phyloP scores from a whole-genome alignment of 2,888 invertebrate species.

The Xestia ashworthii region DNA sequence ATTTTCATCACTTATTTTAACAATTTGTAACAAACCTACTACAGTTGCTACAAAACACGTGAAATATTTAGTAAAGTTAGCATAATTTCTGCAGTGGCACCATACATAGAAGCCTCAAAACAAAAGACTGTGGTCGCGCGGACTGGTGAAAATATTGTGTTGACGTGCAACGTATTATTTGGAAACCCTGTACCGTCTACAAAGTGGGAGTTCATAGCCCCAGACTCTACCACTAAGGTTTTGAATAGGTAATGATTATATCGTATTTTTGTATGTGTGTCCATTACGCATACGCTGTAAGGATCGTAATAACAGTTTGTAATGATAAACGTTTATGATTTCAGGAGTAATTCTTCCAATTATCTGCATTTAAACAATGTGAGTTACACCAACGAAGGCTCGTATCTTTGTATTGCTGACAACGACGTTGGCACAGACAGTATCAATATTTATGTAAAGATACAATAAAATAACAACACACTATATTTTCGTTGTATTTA shows the following conservation, averaged over 20 bases:
- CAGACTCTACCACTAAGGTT: conserved; percentile 67
- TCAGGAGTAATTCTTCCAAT: conserved; percentile 66
- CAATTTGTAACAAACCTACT: background rate
- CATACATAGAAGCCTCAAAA: conserved; percentile 77
- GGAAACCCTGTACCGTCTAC: conserved; percentile 79
- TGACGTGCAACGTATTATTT: conserved; percentile 75
- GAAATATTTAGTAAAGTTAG: background rate
- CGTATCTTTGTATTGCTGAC: conserved; percentile 78
- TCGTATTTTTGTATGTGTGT: background rate
- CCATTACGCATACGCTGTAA: background rate
- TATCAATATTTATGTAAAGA: conserved; percentile 72
- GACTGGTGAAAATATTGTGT: conserved; percentile 66
- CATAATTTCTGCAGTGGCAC: conserved; percentile 75
- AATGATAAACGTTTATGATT: conserved; percentile 17
- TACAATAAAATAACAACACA: conserved; percentile 55
- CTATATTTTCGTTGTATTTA: background rate
- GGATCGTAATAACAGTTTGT: background rate
- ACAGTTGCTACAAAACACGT: background rate
- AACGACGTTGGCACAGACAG: conserved; percentile 76
- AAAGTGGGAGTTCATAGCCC: conserved; percentile 78
- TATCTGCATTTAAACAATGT: conserved; percentile 70
- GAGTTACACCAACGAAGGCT: conserved; percentile 75
- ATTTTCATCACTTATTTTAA: background rate
- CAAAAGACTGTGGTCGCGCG: conserved; percentile 60
- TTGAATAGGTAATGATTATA: conserved; percentile 68